Evolutionary conservation across 2,888 invertebrate species (phyloP).

Genomic region (Dascillus cervinus): DNA sequence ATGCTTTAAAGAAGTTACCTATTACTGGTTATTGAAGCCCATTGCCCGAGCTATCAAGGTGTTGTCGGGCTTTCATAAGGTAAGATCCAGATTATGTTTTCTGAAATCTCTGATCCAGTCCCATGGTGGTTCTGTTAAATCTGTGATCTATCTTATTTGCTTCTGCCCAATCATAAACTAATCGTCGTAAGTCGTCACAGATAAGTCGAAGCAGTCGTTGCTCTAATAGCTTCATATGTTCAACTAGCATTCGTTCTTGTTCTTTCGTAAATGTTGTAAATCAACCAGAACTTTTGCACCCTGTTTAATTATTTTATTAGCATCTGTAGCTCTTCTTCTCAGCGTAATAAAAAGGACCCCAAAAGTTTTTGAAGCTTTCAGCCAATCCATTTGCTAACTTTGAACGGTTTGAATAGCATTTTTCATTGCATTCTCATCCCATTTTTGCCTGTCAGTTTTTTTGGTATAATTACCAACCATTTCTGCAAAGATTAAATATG

Average conservation of each 20-base stretch:
- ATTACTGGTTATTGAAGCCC: slow-evolving; percentile 5
- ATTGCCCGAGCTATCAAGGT: slow-evolving; percentile 1
- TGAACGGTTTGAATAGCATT: slow-evolving; percentile 5
- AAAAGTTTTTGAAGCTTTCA: slow-evolving; percentile 1
- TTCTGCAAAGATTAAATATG: slow-evolving; percentile 3
- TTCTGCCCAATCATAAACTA: slow-evolving; percentile 2
- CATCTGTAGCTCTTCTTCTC: slow-evolving; percentile 3
- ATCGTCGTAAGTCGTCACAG: slow-evolving; percentile 3
- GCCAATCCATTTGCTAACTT: slow-evolving; percentile 8
- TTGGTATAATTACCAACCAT: slow-evolving; percentile 7
- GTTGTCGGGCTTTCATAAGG: slow-evolving; percentile 2
- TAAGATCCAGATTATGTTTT: slow-evolving; percentile 2
- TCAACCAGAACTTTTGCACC: slow-evolving; percentile 3
- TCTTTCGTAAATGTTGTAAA: slow-evolving; percentile 9
- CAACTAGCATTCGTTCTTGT: slow-evolving; percentile 1
- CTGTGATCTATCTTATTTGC: slow-evolving; percentile 5
- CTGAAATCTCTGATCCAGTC: slow-evolving; percentile 9
- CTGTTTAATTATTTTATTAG: slow-evolving; percentile 4
- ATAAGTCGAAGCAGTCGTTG: slow-evolving; percentile 2
- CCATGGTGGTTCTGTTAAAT: slow-evolving; percentile 2
- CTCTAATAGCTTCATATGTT: slow-evolving; percentile 3
- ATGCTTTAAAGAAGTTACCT: slow-evolving; percentile 3
- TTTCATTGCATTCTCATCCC: neutral
- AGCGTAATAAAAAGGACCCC: slow-evolving; percentile 1
- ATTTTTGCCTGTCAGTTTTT: slow-evolving; percentile 1